Evolutionary conservation across 2,888 invertebrate genomes (phyloP).

Genomic region (Tetragonula carbonaria): DNA sequence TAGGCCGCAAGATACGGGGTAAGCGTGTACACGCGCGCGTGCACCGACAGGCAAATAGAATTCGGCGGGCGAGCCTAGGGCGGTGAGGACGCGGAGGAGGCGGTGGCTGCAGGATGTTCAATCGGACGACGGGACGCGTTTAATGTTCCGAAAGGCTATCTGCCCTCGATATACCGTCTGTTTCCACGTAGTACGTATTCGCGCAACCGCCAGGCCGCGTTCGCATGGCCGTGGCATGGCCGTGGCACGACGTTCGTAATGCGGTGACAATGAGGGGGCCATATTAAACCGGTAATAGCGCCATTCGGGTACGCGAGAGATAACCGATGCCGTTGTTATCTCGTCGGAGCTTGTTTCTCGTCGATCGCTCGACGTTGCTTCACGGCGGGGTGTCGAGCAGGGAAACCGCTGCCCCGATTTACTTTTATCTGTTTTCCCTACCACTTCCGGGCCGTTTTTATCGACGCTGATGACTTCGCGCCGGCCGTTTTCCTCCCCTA

Average conservation of each 20-base stretch:
- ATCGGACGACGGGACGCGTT: conserved; percentile 79
- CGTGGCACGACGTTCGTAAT: conserved; percentile 64
- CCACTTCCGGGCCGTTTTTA: not conserved
- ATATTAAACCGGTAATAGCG: conserved; percentile 72
- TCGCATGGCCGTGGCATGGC: conserved; percentile 18
- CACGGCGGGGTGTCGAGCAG: not conserved
- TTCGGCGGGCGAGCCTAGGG: conserved; percentile 64
- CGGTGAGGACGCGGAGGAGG: conserved; percentile 51
- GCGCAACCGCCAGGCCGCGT: conserved; percentile 14
- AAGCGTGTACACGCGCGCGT: conserved; percentile 23
- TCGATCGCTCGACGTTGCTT: conserved; percentile 15
- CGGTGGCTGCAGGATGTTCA: conserved; percentile 76
- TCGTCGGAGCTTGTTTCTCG: conserved; percentile 23
- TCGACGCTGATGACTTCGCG: conserved; percentile 2
- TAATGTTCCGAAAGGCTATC: conserved; percentile 81
- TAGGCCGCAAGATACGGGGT: conserved; percentile 62
- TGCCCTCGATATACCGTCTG: conserved; percentile 72
- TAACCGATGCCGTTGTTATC: conserved; percentile 66
- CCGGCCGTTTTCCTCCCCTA: not conserved
- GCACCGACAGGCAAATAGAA: conserved; percentile 73
- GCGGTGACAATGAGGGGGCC: conserved; percentile 67
- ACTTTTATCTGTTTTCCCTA: conserved; percentile 34
- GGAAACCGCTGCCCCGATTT: conserved; percentile 15
- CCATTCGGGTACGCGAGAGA: conserved; percentile 65
- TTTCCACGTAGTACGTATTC: conserved; percentile 40